Conservation (phyloP, 2,113 vertebrate species). For the Lamprotornis superbus region DNA sequence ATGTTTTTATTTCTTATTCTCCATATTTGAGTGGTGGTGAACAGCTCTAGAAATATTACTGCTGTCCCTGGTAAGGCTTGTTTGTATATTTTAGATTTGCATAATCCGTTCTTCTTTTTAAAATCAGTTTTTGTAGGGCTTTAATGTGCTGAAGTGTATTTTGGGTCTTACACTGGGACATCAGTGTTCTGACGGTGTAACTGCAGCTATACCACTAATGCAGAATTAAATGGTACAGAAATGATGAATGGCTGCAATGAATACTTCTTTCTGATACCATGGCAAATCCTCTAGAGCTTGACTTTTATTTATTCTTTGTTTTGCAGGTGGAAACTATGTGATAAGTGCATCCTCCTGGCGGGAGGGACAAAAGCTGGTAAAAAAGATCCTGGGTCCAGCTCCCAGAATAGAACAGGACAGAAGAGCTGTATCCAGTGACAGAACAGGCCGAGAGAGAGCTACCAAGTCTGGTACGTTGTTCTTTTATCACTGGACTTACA, state of each 20-base stretch:
- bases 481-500: conserved; percentile 15
- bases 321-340: conserved; percentile 66
- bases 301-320: background rate
- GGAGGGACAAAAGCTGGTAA: conserved; percentile 91
- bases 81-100: background rate
- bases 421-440: conserved; percentile 68
- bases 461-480: conserved; percentile 54
- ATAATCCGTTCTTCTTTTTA: background rate
- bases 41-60: background rate
- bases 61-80: background rate
- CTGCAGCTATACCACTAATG: background rate
- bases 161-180: background rate
- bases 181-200: background rate
- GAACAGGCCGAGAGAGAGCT: conserved; percentile 70
- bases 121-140: background rate
- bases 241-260: background rate
- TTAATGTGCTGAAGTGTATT: background rate
- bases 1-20: background rate
- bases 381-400: conserved; percentile 87
- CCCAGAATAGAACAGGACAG: conserved; percentile 74
- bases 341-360: conserved; percentile 91
- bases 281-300: background rate
- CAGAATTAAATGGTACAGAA: background rate
- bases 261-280: background rate
- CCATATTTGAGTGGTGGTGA: background rate